These are phyloP conservation scores for Gracilinanus agilis DNA, from an alignment of 2,113 vertebrate species.

Conservation along the genomic window DNA sequence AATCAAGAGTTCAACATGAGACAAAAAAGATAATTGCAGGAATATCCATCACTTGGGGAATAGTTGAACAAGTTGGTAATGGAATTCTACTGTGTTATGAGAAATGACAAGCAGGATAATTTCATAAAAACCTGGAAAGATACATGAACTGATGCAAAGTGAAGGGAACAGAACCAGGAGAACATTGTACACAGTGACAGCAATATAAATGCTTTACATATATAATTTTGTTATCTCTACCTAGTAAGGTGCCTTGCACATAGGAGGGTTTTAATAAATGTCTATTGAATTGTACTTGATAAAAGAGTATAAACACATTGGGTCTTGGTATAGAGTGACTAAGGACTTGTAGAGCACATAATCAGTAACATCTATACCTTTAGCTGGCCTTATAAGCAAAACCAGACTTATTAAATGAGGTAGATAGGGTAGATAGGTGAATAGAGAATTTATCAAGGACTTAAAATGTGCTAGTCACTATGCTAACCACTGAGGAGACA, in stretches of 20 bases:
- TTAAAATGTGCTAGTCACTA: background rate
- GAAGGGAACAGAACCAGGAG: no score
- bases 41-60: no score
- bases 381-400: background rate
- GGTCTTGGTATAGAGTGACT: background rate
- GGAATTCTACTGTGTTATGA: no score
- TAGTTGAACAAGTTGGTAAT: no score
- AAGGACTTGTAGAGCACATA: background rate
- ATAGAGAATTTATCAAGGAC: background rate
- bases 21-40: background rate
- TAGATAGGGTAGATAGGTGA: no score
- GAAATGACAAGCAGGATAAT: no score
- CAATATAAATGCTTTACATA: slow-evolving; percentile 14
- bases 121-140: no score
- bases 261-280: background rate
- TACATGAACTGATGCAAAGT: no score
- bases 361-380: background rate
- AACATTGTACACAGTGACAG: background rate
- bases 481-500: background rate
- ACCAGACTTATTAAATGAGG: background rate
- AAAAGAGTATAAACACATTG: background rate
- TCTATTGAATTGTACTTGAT: background rate
- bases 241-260: background rate
- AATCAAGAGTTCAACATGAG: background rate
- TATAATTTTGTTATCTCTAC: background rate